A percentile compares a stretch with the other conserved stretches of the same genome.
Conservation (phyloP, 2,888 invertebrate genomes). For the Heliconius ethilla region DNA sequence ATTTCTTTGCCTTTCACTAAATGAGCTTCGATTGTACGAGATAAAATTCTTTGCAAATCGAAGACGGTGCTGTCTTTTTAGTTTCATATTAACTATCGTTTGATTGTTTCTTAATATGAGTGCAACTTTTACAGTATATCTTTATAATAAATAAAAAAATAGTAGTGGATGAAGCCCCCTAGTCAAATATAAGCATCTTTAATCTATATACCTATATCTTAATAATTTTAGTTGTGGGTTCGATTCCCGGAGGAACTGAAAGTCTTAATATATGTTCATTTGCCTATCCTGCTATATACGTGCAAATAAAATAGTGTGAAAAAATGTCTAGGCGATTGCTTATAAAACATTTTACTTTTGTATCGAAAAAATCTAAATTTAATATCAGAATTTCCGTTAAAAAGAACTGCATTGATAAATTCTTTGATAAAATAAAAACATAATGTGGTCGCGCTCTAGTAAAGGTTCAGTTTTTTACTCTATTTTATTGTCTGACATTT, state of each 20-base stretch:
- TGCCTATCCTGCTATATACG: background rate
- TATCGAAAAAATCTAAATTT: background rate
- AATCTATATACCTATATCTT: too few species aligned
- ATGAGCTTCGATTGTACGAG: background rate
- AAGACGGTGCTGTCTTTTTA: background rate
- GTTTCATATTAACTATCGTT: background rate
- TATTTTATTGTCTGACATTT: conserved; percentile 8
- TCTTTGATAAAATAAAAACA: conserved; percentile 13
- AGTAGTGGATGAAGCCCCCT: background rate
- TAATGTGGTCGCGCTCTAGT: conserved; percentile 27
- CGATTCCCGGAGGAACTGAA: background rate
- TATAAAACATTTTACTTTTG: background rate
- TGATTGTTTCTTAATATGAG: background rate
- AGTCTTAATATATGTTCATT: background rate
- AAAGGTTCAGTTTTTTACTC: background rate
- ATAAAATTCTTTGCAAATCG: background rate
- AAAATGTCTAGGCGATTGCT: background rate
- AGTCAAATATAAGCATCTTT: background rate
- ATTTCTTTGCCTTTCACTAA: conserved; percentile 34
- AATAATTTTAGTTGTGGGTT: too few species aligned
- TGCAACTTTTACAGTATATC: background rate
- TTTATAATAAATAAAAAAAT: background rate
- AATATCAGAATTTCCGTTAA: background rate
- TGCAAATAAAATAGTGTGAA: background rate
- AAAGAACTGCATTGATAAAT: conserved; percentile 22